These are phyloP conservation scores for Rhinogobius similis DNA, from an alignment of 2,113 vertebrate genomes.

Conservation along the genomic window DNA sequence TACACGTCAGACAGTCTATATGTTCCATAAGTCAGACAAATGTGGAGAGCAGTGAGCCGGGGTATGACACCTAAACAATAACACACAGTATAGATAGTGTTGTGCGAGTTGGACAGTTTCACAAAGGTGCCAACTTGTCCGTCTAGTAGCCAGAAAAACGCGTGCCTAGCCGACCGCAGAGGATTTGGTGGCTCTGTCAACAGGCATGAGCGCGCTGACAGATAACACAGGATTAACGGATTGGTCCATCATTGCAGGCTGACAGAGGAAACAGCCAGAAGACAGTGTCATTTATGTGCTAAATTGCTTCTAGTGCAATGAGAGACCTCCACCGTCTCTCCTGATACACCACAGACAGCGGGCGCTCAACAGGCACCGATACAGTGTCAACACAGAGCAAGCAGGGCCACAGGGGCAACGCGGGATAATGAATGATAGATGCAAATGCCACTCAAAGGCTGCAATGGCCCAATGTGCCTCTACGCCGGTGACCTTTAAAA, in stretches of 20 bases:
- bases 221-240: conserved; percentile 74
- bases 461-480: conserved; percentile 17
- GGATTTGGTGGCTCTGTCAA: conserved; percentile 72
- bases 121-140: conserved; percentile 39
- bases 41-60: not conserved
- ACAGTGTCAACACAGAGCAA: conserved; percentile 3
- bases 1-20: conserved; percentile 11
- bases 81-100: conserved; percentile 7
- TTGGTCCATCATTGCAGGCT: conserved; percentile 69
- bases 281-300: conserved; percentile 68
- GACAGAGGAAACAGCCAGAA: conserved; percentile 64
- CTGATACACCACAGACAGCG: conserved; percentile 7
- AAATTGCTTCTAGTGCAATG: conserved; percentile 57
- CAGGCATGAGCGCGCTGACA: conserved; percentile 65
- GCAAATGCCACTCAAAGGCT: conserved; percentile 32
- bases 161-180: conserved; percentile 61
- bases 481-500: conserved; percentile 60
- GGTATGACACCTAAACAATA: conserved; percentile 16
- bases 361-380: conserved; percentile 25
- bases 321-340: conserved; percentile 34
- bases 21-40: not conserved
- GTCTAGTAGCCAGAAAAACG: conserved; percentile 53
- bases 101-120: conserved; percentile 29
- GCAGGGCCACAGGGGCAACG: conserved; percentile 27
- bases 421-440: conserved; percentile 55